phyloP scores from a whole-genome alignment of 92 coral and sea anemone species.

The Zoanthus gigantus region DNA sequence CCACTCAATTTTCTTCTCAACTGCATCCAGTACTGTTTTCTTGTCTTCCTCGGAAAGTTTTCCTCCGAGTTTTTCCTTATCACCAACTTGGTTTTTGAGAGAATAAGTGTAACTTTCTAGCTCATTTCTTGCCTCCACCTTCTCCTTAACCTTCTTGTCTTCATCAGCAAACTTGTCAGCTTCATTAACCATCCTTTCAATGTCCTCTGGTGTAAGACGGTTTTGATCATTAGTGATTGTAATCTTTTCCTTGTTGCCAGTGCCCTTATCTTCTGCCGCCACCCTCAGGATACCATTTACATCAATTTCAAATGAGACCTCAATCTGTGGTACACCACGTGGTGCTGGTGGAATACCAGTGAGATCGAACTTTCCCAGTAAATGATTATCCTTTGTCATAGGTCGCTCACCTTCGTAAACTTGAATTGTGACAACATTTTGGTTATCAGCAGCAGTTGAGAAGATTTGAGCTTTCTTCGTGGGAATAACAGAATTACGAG shows the following conservation, averaged over 20 bases:
- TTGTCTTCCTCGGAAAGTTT: constrained; percentile 96
- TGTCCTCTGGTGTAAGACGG: constrained; percentile 97
- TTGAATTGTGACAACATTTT: constrained; percentile 98
- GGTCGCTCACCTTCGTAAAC: constrained; percentile 98
- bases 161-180: constrained; percentile 99
- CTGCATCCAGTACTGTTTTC: constrained; percentile 89
- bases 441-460: constrained; percentile 99
- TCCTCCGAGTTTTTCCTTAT: constrained; percentile 98
- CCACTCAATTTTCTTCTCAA: constrained; percentile 93
- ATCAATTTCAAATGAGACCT: constrained; percentile 97
- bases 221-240: constrained; percentile 99
- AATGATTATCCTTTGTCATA: constrained; percentile 97
- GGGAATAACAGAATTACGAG: constrained; percentile 97
- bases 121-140: constrained; percentile 93
- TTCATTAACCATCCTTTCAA: constrained; percentile 97
- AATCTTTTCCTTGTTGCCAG: constrained; percentile 99
- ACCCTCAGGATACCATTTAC: constrained; percentile 98
- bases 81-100: constrained; percentile 96
- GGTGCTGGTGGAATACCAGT: constrained; percentile 99
- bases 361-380: constrained; percentile 95
- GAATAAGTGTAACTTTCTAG: constrained; percentile 98
- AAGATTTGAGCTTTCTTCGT: constrained; percentile 98
- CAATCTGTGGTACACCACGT: constrained; percentile 99
- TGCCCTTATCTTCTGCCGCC: constrained; percentile 99
- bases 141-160: constrained; percentile 94